Evolutionary conservation across 2,888 invertebrate species (phyloP), one percentile per base, ranked within the genome.

Genomic region (Andrena hattorfiana): DNA sequence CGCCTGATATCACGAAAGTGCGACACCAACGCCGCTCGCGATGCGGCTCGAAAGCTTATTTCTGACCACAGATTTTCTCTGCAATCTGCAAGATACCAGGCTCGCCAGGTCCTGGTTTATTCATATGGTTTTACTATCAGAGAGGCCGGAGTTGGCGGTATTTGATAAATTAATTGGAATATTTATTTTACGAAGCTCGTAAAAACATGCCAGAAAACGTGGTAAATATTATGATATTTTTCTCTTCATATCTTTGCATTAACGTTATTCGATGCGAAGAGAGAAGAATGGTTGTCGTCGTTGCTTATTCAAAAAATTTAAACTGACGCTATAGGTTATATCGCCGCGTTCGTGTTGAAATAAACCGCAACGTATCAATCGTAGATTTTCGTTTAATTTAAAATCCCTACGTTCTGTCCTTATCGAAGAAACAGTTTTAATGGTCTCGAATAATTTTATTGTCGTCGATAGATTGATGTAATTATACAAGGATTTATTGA

Each of bases 121-220:
- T 42, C 42, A 42, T 42, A 42, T 42, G 42, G 42, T 54, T 80
- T 83, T 59, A 20, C 54, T 78, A 81, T 85, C 67, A 78, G 74
- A 77, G 60, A 70, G 72, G 69, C 75, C 71, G 79, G 83, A 85
- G 82, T 89, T 86, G 85, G 82, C 83, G 86, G 87, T 83, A 81
- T 81, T 83, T 75, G 84, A 59, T 77, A 85, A 56, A 66, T 76
- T 70, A 76, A 71, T 77, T 76, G 62, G 56, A 68, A 68, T 56
- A 84, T 81, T 84, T 79, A 59, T 73, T 67, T 81, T 67, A 13
- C 20, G 51, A 59, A 77, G 54, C 28, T 62, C 7, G 28, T 26
- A 83, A 42, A 86, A 56, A 88, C 68, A 92, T 92, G 92, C 92
- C 92, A 74, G 91, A 92, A 75, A 92, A 90, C 84, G 89, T 91